Evolutionary conservation across 2,888 invertebrate species (phyloP).

Genomic region (Agrochola macilenta): DNA sequence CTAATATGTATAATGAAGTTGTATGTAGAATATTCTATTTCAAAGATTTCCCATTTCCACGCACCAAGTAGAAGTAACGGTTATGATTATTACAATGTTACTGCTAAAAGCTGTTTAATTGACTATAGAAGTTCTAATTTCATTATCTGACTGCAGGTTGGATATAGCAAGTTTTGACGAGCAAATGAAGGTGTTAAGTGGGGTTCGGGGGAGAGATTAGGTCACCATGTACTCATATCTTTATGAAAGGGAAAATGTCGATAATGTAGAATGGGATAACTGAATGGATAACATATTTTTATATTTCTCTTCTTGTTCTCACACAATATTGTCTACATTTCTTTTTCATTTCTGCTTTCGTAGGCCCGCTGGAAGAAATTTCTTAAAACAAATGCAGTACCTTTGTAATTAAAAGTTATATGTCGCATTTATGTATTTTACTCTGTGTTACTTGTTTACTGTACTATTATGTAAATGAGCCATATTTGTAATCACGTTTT

Average conservation of each 20-base stretch:
- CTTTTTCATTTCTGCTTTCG: background rate
- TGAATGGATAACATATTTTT: background rate
- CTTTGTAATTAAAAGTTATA: background rate
- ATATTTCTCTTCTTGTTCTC: background rate
- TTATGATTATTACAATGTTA: conserved; percentile 18
- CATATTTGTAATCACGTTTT: no score
- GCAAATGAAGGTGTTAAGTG: conserved; percentile 5
- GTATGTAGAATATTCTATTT: background rate
- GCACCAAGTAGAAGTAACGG: conserved; percentile 11
- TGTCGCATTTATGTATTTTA: no score
- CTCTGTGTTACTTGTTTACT: no score
- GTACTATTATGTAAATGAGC: no score
- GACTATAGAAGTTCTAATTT: conserved; percentile 19
- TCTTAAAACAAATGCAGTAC: background rate
- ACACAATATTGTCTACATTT: background rate
- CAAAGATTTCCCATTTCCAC: conserved; percentile 25
- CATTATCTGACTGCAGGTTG: conserved; percentile 25
- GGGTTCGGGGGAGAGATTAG: background rate
- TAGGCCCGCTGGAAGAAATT: background rate
- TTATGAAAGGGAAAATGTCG: background rate
- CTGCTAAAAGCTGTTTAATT: conserved; percentile 35
- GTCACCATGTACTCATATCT: background rate
- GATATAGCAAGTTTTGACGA: background rate
- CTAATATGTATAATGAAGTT: no score
- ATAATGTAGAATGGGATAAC: no score